Conservation (phyloP, 2,797 vertebrate genomes). For the Platalea minor region DNA sequence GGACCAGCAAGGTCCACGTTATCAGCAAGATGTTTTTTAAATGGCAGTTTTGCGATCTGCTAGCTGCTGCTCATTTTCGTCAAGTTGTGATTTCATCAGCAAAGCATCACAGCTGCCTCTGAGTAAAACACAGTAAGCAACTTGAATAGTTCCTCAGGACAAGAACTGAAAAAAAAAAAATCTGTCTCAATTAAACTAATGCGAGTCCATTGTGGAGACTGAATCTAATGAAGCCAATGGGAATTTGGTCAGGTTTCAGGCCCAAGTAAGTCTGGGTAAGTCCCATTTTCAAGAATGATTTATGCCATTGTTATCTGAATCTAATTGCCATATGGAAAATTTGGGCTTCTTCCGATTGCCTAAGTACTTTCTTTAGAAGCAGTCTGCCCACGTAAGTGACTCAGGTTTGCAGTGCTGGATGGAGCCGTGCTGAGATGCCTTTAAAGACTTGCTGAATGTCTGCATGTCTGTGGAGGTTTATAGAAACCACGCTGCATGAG, state of each 20-base stretch:
- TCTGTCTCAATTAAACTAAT: background rate
- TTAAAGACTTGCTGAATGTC: background rate
- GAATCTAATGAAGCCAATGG: background rate
- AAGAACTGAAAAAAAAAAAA: background rate
- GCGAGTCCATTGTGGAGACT: background rate
- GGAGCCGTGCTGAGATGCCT: background rate
- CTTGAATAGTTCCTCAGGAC: background rate
- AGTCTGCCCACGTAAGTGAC: background rate
- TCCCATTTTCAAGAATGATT: background rate
- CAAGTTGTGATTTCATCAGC: background rate
- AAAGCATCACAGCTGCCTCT: background rate
- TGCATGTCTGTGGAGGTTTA: background rate
- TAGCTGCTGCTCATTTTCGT: background rate
- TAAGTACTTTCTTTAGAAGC: background rate
- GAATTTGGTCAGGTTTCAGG: background rate
- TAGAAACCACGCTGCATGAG: background rate
- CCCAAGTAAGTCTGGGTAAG: background rate
- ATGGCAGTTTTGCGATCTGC: background rate
- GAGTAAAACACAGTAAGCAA: background rate
- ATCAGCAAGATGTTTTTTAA: background rate
- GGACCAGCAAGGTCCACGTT: background rate
- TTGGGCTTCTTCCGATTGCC: background rate
- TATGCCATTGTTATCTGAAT: background rate
- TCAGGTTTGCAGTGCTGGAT: slow-evolving; percentile 6
- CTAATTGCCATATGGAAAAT: background rate